Evolutionary conservation across 2,797 vertebrate species (phyloP).

Genomic region (Uromys caudimaculatus): DNA sequence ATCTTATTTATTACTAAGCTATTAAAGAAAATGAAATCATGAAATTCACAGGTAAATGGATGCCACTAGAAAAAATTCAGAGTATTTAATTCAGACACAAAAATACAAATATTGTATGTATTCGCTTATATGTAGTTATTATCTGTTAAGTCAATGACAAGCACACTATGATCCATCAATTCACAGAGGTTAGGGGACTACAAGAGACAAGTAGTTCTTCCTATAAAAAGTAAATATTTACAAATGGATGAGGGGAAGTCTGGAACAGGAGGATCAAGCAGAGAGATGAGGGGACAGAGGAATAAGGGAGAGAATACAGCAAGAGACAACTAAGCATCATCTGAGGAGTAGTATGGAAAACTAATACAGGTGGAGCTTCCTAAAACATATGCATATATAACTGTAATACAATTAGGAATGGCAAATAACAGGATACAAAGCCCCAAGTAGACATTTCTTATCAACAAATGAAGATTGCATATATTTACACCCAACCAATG

Average conservation of each 20-base stretch:
- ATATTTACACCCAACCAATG: too few relatives aligned
- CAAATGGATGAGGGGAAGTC: neutral
- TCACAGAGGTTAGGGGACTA: neutral
- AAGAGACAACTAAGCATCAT: neutral
- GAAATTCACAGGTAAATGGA: neutral
- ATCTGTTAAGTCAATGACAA: neutral
- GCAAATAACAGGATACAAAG: neutral
- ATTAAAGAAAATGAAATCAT: neutral
- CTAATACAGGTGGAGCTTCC: neutral
- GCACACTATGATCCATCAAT: neutral
- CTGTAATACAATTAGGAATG: neutral
- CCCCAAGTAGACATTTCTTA: neutral
- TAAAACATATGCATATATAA: neutral
- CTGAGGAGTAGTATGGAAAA: neutral
- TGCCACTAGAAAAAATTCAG: neutral
- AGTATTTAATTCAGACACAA: neutral
- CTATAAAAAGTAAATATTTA: neutral
- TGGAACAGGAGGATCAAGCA: neutral
- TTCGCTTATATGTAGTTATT: neutral
- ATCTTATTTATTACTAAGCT: neutral
- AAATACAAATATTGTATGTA: neutral
- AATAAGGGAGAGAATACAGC: neutral
- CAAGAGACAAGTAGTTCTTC: neutral
- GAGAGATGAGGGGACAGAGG: neutral
- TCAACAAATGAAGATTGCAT: neutral